Evolutionary conservation across 2,113 vertebrate genomes (phyloP).

Genomic region (human (Homo sapiens)): GRCh38 chr18:64400501-64401000

Average conservation of each 20-base stretch:
- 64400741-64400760: background rate
- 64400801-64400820: background rate
- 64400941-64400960: background rate
- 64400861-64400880: background rate
- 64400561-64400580: background rate
- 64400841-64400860: background rate
- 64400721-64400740: background rate
- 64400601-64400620: background rate
- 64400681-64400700: background rate
- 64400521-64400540: background rate
- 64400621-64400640: background rate
- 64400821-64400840: background rate
- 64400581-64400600: background rate
- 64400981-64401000: background rate
- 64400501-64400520: background rate
- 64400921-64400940: background rate
- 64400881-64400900: background rate
- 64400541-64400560: background rate
- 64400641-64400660: background rate
- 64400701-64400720: background rate
- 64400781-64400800: background rate
- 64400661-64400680: background rate
- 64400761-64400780: background rate
- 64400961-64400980: background rate
- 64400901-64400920: background rate